A percentile compares a stretch with the other conserved stretches of the same genome.
phyloP scores from a whole-genome alignment of 2,797 vertebrate genomes.

The Rhinophrynus dorsalis region DNA sequence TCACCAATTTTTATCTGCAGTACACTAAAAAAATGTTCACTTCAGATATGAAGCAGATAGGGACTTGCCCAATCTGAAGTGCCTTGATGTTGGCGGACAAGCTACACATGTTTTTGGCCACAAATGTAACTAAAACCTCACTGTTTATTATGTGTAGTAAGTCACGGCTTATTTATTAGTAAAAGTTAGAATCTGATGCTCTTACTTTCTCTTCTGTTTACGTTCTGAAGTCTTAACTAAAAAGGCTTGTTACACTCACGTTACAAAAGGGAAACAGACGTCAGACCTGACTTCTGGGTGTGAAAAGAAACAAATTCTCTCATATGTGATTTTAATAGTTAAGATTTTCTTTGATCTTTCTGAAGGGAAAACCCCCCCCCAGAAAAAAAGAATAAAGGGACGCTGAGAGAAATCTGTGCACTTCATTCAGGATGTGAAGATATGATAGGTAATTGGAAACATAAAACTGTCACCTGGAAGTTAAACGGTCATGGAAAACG shows the following conservation, averaged over 20 bases:
- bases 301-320: conserved; percentile 46
- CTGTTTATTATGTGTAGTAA: too few species aligned
- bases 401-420: conserved; percentile 22
- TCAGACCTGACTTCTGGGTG: conserved; percentile 29
- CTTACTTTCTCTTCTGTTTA: too few species aligned
- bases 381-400: conserved; percentile 39
- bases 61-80: too few species aligned
- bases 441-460: conserved; percentile 44
- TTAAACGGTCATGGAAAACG: conserved; percentile 39
- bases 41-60: too few species aligned
- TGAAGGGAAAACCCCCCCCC: too few species aligned
- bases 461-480: conserved; percentile 44
- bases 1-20: too few species aligned
- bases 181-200: too few species aligned
- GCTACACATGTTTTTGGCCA: too few species aligned
- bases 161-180: too few species aligned
- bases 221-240: conserved; percentile 20
- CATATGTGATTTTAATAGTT: conserved; percentile 48
- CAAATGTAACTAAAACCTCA: too few species aligned
- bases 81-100: too few species aligned
- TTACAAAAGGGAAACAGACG: conserved; percentile 31
- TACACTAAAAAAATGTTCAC: too few species aligned
- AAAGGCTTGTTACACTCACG: conserved; percentile 22
- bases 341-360: conserved; percentile 39
- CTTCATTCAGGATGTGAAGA: conserved; percentile 43